A percentile compares a stretch with the other conserved stretches of the same genome.
Conservation (phyloP, 2,888 invertebrate genomes). For the Ganaspis brasiliensis region DNA sequence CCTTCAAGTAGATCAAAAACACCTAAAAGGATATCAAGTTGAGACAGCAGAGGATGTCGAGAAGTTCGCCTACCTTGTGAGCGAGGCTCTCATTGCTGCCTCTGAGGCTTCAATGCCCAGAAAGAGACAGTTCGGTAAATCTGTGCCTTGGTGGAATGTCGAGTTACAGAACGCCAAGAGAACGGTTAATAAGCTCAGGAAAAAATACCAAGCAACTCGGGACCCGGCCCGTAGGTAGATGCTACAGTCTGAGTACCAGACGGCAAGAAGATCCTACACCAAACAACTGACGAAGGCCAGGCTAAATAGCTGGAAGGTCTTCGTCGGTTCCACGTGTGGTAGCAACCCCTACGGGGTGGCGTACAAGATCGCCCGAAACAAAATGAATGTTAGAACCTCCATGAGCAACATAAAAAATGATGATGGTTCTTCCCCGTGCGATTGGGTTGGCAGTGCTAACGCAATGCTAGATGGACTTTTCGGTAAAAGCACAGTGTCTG, state of each 20-base stretch:
- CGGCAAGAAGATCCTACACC: not conserved
- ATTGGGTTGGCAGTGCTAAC: not conserved
- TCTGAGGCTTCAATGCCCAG: slow-evolving; percentile 49
- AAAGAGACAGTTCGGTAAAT: slow-evolving; percentile 51
- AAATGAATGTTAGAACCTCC: too few relatives aligned
- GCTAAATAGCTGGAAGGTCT: not conserved
- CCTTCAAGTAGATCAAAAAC: slow-evolving; percentile 4
- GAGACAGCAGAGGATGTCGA: slow-evolving; percentile 43
- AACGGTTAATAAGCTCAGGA: slow-evolving; percentile 20
- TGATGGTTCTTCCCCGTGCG: too few relatives aligned
- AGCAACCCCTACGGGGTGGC: too few relatives aligned
- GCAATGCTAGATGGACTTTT: slow-evolving; percentile 17
- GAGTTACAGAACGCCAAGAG: slow-evolving; percentile 45
- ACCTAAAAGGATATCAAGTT: slow-evolving; percentile 44
- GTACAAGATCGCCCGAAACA: not conserved
- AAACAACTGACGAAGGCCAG: not conserved
- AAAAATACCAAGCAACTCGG: slow-evolving; percentile 25
- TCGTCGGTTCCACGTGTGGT: too few relatives aligned
- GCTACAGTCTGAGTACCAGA: not conserved
- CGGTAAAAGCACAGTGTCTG: not conserved
- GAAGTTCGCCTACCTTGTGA: slow-evolving; percentile 43
- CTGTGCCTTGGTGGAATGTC: slow-evolving; percentile 60
- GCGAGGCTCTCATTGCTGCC: slow-evolving; percentile 46
- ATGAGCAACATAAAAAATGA: too few relatives aligned
- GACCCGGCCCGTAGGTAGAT: too few relatives aligned